Evolutionary conservation across 1,140 invertebrate species (phyloP).

Genomic region (Drosophila kepulauana): DNA sequence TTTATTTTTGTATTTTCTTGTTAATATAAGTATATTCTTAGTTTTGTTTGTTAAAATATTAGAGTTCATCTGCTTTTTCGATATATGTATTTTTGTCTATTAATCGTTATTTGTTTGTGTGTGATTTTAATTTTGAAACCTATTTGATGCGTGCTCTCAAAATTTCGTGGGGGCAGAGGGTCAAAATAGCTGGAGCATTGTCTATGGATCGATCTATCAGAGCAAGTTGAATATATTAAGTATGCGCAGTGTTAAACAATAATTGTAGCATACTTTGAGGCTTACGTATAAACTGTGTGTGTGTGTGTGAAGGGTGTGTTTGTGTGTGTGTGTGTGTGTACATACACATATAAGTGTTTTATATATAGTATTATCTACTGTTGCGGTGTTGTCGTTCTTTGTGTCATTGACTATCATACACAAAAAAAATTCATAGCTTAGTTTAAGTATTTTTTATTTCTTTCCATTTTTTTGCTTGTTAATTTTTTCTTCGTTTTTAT

Average conservation of each 20-base stretch:
- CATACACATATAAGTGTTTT: conserved; percentile 1
- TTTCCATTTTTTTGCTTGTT: conserved; percentile 27
- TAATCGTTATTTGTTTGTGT: not conserved
- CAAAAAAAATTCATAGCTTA: conserved; percentile 55
- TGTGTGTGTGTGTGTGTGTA: conserved; percentile 28
- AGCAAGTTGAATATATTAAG: not conserved
- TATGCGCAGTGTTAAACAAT: conserved; percentile 2
- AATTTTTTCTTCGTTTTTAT: conserved; percentile 19
- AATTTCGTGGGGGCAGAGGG: not conserved
- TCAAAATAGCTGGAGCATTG: conserved; percentile 12
- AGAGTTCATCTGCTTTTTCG: conserved; percentile 8
- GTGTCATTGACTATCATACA: conserved; percentile 56
- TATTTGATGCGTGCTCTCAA: conserved; percentile 55
- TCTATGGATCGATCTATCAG: conserved; percentile 3
- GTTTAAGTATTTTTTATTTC: conserved; percentile 2
- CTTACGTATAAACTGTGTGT: conserved; percentile 23
- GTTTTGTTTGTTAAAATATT: no score
- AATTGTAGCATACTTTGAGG: conserved; percentile 12
- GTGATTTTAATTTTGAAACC: conserved; percentile 69
- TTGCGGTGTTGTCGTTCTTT: conserved; percentile 23
- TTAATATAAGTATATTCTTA: no score
- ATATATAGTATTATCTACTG: conserved; percentile 3
- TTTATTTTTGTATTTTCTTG: no score
- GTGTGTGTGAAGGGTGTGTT: conserved; percentile 32
- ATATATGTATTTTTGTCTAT: conserved; percentile 8